Percentiles rank a stretch among this genome's conserved stretches.
These are phyloP conservation scores for Ephialtes manifestator DNA, from an alignment of 2,888 invertebrate genomes.

Conservation along the genomic window DNA sequence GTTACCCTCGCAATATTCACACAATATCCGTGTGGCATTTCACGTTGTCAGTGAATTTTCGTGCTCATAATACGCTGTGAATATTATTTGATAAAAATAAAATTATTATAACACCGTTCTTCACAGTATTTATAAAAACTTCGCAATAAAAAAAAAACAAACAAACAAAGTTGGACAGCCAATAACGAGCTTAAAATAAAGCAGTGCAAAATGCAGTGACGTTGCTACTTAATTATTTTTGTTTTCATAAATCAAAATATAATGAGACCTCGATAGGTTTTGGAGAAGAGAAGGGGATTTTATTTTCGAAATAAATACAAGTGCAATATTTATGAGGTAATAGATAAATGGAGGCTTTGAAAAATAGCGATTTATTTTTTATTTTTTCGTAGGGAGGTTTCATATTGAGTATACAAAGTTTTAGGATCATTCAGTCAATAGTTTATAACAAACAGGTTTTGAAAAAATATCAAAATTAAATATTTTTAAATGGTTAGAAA, in stretches of 20 bases:
- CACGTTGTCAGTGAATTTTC: not conserved
- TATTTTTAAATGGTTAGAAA: too few relatives aligned
- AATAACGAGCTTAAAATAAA: not conserved
- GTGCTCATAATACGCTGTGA: not conserved
- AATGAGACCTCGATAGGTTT: slow-evolving; percentile 26
- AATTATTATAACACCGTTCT: not conserved
- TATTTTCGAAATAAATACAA: slow-evolving; percentile 19
- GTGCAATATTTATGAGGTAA: slow-evolving; percentile 8
- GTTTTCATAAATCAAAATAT: slow-evolving; percentile 4
- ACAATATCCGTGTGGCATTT: not conserved
- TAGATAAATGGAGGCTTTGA: not conserved
- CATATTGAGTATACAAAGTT: too few relatives aligned
- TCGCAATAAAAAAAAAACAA: not conserved
- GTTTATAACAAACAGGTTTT: too few relatives aligned
- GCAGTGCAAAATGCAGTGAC: slow-evolving; percentile 14
- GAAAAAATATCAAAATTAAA: too few relatives aligned
- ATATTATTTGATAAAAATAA: not conserved
- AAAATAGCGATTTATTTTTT: too few relatives aligned
- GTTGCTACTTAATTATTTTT: not conserved
- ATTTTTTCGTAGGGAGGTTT: too few relatives aligned
- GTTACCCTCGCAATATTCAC: slow-evolving; percentile 53
- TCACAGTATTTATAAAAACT: slow-evolving; percentile 8
- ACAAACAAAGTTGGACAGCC: too few relatives aligned
- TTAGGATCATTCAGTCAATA: too few relatives aligned
- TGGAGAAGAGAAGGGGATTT: slow-evolving; percentile 4